Percentiles rank a stretch among this genome's conserved stretches.
phyloP scores from a whole-genome alignment of 2,797 vertebrate species.

The Crypturellus tataupa region DNA sequence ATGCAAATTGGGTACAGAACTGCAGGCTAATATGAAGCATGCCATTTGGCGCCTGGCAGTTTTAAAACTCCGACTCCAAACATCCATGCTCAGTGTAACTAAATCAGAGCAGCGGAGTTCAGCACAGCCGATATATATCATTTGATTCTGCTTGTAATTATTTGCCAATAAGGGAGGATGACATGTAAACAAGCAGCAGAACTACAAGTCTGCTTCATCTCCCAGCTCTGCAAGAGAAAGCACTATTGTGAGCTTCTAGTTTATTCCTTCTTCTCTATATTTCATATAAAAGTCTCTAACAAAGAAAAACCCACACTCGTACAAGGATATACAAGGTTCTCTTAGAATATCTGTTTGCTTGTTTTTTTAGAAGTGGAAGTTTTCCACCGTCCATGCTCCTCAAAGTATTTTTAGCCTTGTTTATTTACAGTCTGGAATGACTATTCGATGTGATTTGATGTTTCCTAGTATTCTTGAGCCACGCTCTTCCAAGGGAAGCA shows the following conservation, averaged over 20 bases:
- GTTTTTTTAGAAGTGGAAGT: conserved; percentile 18
- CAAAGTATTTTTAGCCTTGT: conserved; percentile 61
- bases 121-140: conserved; percentile 44
- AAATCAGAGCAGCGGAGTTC: conserved; percentile 56
- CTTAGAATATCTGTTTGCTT: neutral
- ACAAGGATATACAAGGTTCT: neutral
- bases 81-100: conserved; percentile 38
- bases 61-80: conserved; percentile 66
- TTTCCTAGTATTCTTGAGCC: conserved; percentile 67
- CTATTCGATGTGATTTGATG: conserved; percentile 65
- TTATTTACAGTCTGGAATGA: conserved; percentile 64
- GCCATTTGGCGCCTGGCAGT: conserved; percentile 68
- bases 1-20: conserved; percentile 73
- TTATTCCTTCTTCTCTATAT: neutral
- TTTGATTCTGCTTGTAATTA: conserved; percentile 59
- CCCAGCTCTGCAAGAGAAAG: neutral
- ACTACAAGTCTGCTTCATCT: conserved; percentile 27
- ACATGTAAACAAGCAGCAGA: conserved; percentile 50
- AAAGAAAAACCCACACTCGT: neutral
- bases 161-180: conserved; percentile 50
- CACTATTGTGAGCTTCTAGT: neutral
- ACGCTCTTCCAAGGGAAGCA: conserved; percentile 56
- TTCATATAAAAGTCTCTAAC: conserved; percentile 15
- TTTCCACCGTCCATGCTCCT: conserved; percentile 51
- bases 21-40: conserved; percentile 64